A percentile compares a stretch with the other conserved stretches of the same genome.
These are phyloP conservation scores for Heptranchias perlo DNA, from an alignment of 2,113 vertebrate genomes.

Conservation along the genomic window DNA sequence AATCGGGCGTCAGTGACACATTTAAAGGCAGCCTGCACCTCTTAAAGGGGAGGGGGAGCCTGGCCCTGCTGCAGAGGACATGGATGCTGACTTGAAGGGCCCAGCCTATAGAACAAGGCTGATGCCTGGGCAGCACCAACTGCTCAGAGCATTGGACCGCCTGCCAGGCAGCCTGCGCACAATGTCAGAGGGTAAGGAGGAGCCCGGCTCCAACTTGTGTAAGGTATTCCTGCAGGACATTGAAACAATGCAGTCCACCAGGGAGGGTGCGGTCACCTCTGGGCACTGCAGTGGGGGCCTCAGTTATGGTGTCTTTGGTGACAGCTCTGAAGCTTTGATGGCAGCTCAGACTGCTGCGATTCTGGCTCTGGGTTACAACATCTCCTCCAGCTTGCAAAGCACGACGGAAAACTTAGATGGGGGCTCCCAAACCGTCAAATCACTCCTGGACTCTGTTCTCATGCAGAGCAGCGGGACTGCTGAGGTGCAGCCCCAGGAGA, in stretches of 20 bases:
- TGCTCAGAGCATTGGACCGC: no score
- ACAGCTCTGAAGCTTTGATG: background rate
- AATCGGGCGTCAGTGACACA: no score
- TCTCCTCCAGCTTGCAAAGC: background rate
- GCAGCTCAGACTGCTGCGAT: background rate
- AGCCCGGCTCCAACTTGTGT: background rate
- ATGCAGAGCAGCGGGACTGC: no score
- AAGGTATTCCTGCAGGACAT: background rate
- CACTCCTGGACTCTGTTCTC: no score
- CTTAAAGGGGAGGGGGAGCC: no score
- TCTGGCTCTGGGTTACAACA: background rate
- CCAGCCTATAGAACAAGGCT: no score
- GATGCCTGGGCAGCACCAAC: no score
- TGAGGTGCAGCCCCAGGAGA: background rate
- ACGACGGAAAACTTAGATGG: background rate
- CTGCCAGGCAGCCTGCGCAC: no score
- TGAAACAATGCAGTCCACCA: background rate
- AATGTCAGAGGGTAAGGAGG: no score
- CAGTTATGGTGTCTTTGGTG: background rate
- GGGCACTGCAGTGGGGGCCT: background rate
- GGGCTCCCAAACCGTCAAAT: background rate
- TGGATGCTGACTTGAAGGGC: no score
- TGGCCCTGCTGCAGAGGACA: no score
- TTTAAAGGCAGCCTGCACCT: no score
- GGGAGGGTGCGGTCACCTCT: background rate